Evolutionary conservation across 2,888 invertebrate species (phyloP), one percentile per base, ranked within the genome.

Genomic region (Drosophila pseudotalamancana): DNA sequence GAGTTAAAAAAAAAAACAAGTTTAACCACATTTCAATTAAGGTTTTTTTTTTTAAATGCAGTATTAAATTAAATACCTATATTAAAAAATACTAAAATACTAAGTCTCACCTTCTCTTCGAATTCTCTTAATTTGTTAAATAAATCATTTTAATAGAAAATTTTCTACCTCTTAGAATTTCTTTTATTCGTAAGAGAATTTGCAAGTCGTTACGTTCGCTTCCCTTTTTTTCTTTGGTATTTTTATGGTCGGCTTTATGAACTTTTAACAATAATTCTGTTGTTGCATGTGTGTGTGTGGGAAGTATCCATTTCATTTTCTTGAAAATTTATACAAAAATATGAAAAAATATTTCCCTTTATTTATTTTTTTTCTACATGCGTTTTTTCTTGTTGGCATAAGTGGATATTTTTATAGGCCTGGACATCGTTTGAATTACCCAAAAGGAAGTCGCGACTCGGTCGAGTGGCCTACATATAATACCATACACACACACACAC

Each of bases 291-390:
- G 9, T 31, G 25, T 29, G 32, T 55, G 42, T 16, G 46, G 35
- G 18, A 34, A 35, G 63, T 84, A 81, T 84, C 62, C 51, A 78
- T 84, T 84, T 76, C 80, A 71, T 78, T 84, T 71, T 57, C 61
- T 71, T 48, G 73, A 84, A 84, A 63, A 49, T 48, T 50, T 56
- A 71, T 63, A 48, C 53, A 62, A 53, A 19, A 31, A 51, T 51
- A 43, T 35, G 32, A 39, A 25, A 32, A 54, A 32, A 27, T 54
- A 34, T 46, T 54, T 23, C 35, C 37, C 29, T 40, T 29, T 25
- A 25, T 18, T 34, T 23, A 34, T n/a, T 23, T 23, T 39, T 12
- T 31, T 9, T 42, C 14, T 25, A 18, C 27, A 43, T 43, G 54
- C 29, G 6, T 45, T 60, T 37, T 34, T 8, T 56, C 49, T 49